Evolutionary conservation across 2,888 invertebrate genomes (phyloP).

Genomic region (Amphipoea oculea): DNA sequence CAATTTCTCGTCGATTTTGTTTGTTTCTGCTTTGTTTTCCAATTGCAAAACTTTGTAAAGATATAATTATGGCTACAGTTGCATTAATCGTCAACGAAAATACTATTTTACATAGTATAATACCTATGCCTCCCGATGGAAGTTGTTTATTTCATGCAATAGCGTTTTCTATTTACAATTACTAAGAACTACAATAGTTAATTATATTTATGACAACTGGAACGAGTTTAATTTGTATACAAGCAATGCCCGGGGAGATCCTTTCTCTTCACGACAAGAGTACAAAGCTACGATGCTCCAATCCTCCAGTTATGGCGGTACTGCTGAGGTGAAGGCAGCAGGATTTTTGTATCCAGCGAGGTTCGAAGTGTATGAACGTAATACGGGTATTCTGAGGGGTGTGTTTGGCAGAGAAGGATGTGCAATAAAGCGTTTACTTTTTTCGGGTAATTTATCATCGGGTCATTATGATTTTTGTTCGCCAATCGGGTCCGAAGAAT

Average conservation of each 20-base stretch:
- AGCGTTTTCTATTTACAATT: slow-evolving; percentile 38
- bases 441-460: slow-evolving; percentile 37
- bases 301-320: slow-evolving; percentile 47
- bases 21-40: too few relatives aligned
- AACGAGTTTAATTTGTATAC: slow-evolving; percentile 38
- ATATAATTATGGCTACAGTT: too few relatives aligned
- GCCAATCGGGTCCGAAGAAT: slow-evolving; percentile 2
- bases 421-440: slow-evolving; percentile 40
- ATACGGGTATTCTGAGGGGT: slow-evolving; percentile 41
- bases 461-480: slow-evolving; percentile 24
- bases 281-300: slow-evolving; percentile 44
- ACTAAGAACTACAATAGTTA: slow-evolving; percentile 35
- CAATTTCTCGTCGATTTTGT: too few relatives aligned
- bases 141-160: slow-evolving; percentile 38
- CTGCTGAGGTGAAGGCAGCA: slow-evolving; percentile 51
- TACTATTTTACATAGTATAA: too few relatives aligned
- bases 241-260: slow-evolving; percentile 16
- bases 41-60: too few relatives aligned
- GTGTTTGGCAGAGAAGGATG: slow-evolving; percentile 38
- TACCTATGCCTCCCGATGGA: slow-evolving; percentile 13
- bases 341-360: slow-evolving; percentile 36
- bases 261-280: slow-evolving; percentile 50
- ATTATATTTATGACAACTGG: slow-evolving; percentile 39
- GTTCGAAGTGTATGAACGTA: slow-evolving; percentile 39
- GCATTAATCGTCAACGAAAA: too few relatives aligned